phyloP scores from a whole-genome alignment of 2,113 vertebrate genomes.

The Anhinga rufa region DNA sequence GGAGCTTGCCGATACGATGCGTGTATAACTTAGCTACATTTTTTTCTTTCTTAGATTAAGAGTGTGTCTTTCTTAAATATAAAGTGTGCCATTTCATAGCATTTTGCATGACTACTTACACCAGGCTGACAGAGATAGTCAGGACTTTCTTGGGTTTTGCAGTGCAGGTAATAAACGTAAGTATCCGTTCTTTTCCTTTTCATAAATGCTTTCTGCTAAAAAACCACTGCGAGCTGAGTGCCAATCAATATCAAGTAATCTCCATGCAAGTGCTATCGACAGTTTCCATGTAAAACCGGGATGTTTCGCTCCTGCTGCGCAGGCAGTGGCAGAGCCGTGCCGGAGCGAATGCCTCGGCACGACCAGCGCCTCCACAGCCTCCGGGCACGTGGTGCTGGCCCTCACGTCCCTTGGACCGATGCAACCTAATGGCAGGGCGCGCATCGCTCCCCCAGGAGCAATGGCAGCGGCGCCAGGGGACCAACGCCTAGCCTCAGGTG shows the following conservation, averaged over 20 bases:
- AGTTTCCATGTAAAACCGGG: background rate
- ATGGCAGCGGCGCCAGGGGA: background rate
- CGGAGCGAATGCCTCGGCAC: rapidly evolving
- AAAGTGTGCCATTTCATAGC: background rate
- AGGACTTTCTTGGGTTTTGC: background rate
- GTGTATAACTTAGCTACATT: background rate
- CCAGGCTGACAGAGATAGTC: background rate
- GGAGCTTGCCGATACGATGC: background rate
- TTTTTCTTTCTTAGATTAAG: background rate
- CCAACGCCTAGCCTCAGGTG: rapidly evolving
- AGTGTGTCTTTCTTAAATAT: background rate
- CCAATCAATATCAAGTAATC: background rate
- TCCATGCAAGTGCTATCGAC: rapidly evolving
- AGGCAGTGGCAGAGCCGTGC: background rate
- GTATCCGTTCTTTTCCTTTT: background rate
- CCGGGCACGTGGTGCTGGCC: rapidly evolving
- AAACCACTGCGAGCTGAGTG: background rate
- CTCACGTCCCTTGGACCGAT: rapidly evolving
- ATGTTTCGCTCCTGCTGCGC: rapidly evolving
- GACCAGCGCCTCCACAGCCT: background rate
- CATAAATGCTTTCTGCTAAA: background rate
- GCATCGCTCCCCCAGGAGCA: rapidly evolving
- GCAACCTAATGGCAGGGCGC: rapidly evolving
- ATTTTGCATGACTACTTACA: background rate
- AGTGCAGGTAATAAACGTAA: background rate